These are phyloP conservation scores for Hylyphantes graminicola DNA, from an alignment of 1,140 invertebrate species.

Conservation along the genomic window DNA sequence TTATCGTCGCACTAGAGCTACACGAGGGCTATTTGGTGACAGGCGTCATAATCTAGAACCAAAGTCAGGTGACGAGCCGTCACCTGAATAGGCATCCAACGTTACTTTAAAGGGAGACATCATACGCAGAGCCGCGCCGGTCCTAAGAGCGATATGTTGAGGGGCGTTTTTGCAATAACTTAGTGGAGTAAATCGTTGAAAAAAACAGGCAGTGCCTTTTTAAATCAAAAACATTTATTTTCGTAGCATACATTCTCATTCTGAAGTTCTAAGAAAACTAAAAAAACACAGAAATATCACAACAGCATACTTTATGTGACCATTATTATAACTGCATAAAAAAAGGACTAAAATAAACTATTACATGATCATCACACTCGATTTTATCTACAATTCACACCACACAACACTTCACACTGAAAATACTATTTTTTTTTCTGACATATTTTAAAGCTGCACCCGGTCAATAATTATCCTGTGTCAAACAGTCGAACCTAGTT, in stretches of 20 bases:
- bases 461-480: neutral
- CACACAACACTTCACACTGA: no score
- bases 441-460: neutral
- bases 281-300: conserved; percentile 36
- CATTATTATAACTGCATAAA: conserved; percentile 1
- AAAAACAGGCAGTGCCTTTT: neutral
- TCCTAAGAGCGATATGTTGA: no score
- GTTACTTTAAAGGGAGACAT: no score
- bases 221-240: conserved; percentile 37
- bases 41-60: no score
- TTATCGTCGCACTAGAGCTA: no score
- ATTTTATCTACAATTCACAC: neutral
- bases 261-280: conserved; percentile 37
- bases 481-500: neutral
- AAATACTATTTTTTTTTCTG: neutral
- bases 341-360: conserved; percentile 11
- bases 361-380: neutral
- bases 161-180: no score
- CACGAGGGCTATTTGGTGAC: no score
- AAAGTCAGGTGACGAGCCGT: no score
- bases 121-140: no score
- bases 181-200: no score
- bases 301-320: conserved; percentile 21
- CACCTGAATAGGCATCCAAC: no score
- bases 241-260: neutral